A percentile compares a stretch with the other conserved stretches of the same genome.
These are phyloP conservation scores for Hylaeus anthracinus DNA, from an alignment of 1,140 invertebrate genomes.

Conservation along the genomic window DNA sequence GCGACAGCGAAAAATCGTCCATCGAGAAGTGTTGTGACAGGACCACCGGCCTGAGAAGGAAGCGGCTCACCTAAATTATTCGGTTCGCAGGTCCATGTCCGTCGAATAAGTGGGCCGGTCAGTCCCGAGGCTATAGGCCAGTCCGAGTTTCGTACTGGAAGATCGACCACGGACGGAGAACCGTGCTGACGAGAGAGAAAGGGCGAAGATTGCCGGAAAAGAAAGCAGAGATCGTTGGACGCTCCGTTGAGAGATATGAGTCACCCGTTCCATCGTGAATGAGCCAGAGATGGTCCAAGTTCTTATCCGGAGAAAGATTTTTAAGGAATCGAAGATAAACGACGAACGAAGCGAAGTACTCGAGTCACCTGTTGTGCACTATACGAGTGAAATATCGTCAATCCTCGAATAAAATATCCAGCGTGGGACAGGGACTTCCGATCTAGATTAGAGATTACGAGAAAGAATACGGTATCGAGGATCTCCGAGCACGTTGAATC, in stretches of 20 bases:
- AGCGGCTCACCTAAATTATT: conserved; percentile 42
- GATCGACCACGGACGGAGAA: conserved; percentile 14
- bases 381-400: no score
- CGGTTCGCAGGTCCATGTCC: conserved; percentile 33
- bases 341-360: no score
- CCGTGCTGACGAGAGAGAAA: neutral
- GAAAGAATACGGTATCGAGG: neutral
- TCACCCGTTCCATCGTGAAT: conserved; percentile 4
- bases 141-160: conserved; percentile 36
- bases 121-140: conserved; percentile 60
- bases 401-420: no score
- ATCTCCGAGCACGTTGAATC: neutral
- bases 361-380: no score
- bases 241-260: neutral
- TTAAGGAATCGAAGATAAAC: no score
- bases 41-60: neutral
- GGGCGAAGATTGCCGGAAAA: conserved; percentile 3
- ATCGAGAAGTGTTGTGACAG: neutral
- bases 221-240: conserved; percentile 30
- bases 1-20: neutral
- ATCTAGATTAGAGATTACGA: no score
- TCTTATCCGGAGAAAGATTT: neutral
- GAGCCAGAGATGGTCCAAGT: neutral
- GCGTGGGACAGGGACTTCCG: no score
- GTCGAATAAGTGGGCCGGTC: conserved; percentile 55